Evolutionary conservation across 2,113 vertebrate genomes (phyloP).

Genomic region (Xiphorhynchus elegans): DNA sequence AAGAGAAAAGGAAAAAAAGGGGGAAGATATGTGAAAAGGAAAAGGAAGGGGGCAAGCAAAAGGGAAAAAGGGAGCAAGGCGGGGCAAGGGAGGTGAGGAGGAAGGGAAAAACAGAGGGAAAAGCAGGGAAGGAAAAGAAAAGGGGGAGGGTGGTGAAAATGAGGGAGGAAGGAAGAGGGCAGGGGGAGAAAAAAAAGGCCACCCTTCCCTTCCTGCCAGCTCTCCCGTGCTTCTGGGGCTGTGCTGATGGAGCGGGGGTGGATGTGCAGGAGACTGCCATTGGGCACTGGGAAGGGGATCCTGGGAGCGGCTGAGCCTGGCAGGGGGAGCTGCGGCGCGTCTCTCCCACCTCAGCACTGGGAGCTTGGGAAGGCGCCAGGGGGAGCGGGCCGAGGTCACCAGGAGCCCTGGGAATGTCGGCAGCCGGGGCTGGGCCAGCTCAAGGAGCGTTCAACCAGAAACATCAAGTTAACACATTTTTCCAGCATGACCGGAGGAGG

Average conservation of each 20-base stretch:
- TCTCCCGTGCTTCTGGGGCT: fast-evolving
- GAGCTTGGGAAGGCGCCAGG: background rate
- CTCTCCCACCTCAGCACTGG: background rate
- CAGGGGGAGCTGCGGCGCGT: fast-evolving
- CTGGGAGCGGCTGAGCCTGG: fast-evolving
- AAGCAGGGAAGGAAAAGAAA: too few relatives aligned
- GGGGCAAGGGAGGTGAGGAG: too few relatives aligned
- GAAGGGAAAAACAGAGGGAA: background rate
- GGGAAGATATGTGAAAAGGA: background rate
- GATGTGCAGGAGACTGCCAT: background rate
- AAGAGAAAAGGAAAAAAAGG: background rate
- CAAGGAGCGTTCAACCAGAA: slow-evolving; percentile 36
- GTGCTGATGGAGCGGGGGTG: fast-evolving
- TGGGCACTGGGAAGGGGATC: background rate
- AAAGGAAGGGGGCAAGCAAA: background rate
- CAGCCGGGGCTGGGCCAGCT: background rate
- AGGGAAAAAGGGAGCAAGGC: too few relatives aligned
- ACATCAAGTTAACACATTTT: slow-evolving; percentile 50
- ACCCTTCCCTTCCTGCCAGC: background rate
- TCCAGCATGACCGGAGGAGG: slow-evolving; percentile 8
- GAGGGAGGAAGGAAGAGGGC: background rate
- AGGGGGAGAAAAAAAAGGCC: background rate
- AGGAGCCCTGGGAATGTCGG: slow-evolving; percentile 9
- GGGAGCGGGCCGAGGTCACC: background rate
- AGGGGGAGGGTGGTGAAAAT: background rate